Evolutionary conservation across 1,140 invertebrate species (phyloP).

Genomic region (Papilio xuthus): DNA sequence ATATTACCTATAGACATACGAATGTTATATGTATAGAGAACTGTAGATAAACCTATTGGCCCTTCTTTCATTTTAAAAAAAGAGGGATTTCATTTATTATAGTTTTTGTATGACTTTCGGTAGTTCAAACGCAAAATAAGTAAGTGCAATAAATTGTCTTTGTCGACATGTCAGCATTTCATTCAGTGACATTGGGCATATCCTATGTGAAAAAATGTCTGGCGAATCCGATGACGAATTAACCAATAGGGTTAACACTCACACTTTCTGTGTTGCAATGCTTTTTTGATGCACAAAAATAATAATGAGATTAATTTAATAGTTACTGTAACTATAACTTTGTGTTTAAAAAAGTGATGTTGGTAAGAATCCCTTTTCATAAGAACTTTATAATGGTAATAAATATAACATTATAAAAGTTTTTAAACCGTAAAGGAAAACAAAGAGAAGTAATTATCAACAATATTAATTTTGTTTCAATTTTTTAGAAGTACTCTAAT

Average conservation of each 20-base stretch:
- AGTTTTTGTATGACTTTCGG: too few species aligned
- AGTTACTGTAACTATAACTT: not conserved
- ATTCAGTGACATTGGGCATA: constrained; percentile 49
- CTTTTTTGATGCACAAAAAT: too few species aligned
- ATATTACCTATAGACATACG: too few species aligned
- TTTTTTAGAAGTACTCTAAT: too few species aligned
- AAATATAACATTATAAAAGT: too few species aligned
- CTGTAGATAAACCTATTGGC: too few species aligned
- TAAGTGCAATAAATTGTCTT: not conserved
- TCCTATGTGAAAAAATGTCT: constrained; percentile 47
- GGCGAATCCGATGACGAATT: constrained; percentile 44
- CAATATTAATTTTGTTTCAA: too few species aligned
- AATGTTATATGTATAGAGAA: too few species aligned
- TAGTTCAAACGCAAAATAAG: not conserved
- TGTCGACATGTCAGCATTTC: constrained; percentile 19
- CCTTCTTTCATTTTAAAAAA: too few species aligned
- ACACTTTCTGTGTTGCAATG: constrained; percentile 23
- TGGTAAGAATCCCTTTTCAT: not conserved
- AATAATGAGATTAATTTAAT: not conserved
- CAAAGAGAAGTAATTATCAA: too few species aligned
- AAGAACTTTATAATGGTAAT: too few species aligned
- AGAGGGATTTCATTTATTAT: not conserved
- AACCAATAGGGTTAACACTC: constrained; percentile 41
- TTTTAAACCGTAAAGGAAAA: too few species aligned
- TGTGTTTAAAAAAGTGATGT: not conserved